A percentile compares a stretch with the other conserved stretches of the same genome.
phyloP scores from a whole-genome alignment of 1,140 invertebrate genomes.

The Zaprionus ghesquierei region DNA sequence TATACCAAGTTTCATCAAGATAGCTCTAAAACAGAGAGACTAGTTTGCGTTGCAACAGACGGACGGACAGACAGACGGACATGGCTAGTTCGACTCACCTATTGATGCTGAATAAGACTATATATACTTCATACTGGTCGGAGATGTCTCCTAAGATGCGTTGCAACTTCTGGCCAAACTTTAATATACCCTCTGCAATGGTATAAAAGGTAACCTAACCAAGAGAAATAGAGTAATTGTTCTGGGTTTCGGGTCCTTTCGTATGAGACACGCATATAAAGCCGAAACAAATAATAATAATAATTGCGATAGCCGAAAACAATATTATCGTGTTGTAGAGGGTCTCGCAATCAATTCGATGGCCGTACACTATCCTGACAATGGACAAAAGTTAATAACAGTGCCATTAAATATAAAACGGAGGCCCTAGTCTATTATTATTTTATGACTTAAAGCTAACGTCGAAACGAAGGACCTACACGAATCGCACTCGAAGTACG shows the following conservation, averaged over 20 bases:
- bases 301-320: slow-evolving; percentile 41
- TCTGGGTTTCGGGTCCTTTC: not conserved
- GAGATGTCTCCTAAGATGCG: too few species aligned
- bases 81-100: too few species aligned
- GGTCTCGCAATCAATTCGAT: slow-evolving; percentile 57
- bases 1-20: too few species aligned
- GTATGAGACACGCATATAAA: slow-evolving; percentile 5
- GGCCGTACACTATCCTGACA: slow-evolving; percentile 39
- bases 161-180: too few species aligned
- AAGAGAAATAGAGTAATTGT: slow-evolving; percentile 11
- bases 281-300: slow-evolving; percentile 32
- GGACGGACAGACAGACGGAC: too few species aligned
- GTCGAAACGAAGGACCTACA: slow-evolving; percentile 11
- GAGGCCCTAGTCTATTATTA: slow-evolving; percentile 56
- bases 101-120: too few species aligned
- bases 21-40: too few species aligned
- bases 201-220: too few species aligned
- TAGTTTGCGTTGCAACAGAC: too few species aligned
- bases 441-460: slow-evolving; percentile 69
- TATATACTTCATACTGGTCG: too few species aligned
- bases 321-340: slow-evolving; percentile 17
- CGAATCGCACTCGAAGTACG: not conserved
- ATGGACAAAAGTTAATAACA: slow-evolving; percentile 67
- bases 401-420: not conserved
- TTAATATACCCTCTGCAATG: not conserved